A percentile compares a stretch with the other conserved stretches of the same genome.
Evolutionary conservation across 2,113 vertebrate genomes (phyloP).

Genomic region (Pimephales promelas): DNA sequence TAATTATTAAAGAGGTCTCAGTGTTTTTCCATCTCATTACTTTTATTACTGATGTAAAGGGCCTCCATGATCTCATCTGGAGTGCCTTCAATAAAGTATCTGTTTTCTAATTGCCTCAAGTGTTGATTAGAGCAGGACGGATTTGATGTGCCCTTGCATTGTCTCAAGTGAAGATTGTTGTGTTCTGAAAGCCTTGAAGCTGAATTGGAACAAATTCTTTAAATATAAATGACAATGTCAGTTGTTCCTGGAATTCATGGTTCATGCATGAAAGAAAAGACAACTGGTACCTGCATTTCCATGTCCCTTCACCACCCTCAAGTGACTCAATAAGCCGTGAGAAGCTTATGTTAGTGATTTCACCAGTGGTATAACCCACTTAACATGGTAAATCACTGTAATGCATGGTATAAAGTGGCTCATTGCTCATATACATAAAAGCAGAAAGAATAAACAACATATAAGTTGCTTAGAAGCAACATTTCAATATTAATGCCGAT

Average conservation of each 20-base stretch:
- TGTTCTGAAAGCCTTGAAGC: not conserved
- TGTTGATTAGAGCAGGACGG: not conserved
- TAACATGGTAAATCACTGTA: slow-evolving; percentile 5
- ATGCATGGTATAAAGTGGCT: not conserved
- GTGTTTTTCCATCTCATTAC: not conserved
- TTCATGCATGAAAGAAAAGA: slow-evolving; percentile 64
- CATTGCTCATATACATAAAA: not conserved
- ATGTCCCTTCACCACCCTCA: not conserved
- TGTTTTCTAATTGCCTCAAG: slow-evolving; percentile 11
- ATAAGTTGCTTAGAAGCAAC: not conserved
- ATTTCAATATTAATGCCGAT: not conserved
- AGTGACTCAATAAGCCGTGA: not conserved
- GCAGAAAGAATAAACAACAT: slow-evolving; percentile 4
- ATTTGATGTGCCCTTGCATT: not conserved
- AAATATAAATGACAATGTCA: not conserved
- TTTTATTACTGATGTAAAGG: slow-evolving; percentile 7
- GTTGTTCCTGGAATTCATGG: not conserved
- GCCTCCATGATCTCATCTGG: not conserved
- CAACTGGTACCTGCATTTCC: slow-evolving; percentile 31
- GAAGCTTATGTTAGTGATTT: not conserved
- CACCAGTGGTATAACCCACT: not conserved
- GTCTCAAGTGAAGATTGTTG: slow-evolving; percentile 7
- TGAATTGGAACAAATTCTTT: not conserved
- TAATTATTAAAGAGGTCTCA: not conserved
- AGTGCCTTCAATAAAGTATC: not conserved